These are phyloP conservation scores for Oryzias dopingdopingensis DNA, from an alignment of 2,797 vertebrate genomes.

Conservation along the genomic window DNA sequence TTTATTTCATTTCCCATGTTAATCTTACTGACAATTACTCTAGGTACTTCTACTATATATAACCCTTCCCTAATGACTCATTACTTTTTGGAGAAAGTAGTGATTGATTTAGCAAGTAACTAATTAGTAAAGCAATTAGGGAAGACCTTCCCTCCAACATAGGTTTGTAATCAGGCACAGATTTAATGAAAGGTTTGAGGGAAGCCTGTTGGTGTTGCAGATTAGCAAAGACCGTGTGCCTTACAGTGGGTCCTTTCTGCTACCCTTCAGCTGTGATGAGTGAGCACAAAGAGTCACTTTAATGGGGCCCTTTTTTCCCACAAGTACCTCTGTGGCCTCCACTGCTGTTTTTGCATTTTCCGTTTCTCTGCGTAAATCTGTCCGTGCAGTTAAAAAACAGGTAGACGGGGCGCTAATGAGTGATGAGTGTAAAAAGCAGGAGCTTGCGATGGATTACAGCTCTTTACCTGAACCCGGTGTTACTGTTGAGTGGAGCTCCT, in stretches of 20 bases:
- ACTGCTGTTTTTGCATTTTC: constrained; percentile 39
- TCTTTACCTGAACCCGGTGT: constrained; percentile 29
- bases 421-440: constrained; percentile 16
- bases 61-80: constrained; percentile 6
- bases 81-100: constrained; percentile 30
- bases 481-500: constrained; percentile 14
- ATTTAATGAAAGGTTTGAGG: constrained; percentile 49
- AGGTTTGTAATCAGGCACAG: constrained; percentile 45
- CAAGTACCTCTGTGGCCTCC: constrained; percentile 53
- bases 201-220: constrained; percentile 50
- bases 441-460: constrained; percentile 10
- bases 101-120: constrained; percentile 41
- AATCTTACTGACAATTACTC: constrained; percentile 10
- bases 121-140: constrained; percentile 55
- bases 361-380: constrained; percentile 28
- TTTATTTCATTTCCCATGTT: constrained; percentile 22
- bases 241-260: constrained; percentile 65
- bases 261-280: constrained; percentile 54
- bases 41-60: constrained; percentile 5
- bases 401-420: constrained; percentile 43
- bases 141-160: constrained; percentile 31
- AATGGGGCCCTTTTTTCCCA: constrained; percentile 63
- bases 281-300: constrained; percentile 62
- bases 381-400: constrained; percentile 23
- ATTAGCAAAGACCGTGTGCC: constrained; percentile 61